Conservation (phyloP, 2,797 vertebrate species). For the Oceanodroma leucorhoa region DNA sequence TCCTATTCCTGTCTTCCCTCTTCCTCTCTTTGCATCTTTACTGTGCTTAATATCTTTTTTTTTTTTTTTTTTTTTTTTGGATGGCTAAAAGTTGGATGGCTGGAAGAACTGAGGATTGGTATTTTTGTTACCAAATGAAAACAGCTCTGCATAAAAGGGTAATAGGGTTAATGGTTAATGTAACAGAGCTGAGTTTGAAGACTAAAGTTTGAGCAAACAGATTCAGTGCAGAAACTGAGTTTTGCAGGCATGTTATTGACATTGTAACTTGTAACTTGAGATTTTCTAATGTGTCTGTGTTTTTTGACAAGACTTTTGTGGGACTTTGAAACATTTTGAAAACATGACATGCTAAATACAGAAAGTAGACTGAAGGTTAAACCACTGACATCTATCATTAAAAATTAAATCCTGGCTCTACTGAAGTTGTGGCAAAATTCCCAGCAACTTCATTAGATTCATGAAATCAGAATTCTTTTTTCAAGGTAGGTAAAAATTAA, state of each 20-base stretch:
- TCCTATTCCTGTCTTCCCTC: neutral
- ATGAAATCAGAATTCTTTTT: neutral
- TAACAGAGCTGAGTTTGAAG: neutral
- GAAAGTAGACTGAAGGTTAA: neutral
- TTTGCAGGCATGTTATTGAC: neutral
- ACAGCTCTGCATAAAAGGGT: neutral
- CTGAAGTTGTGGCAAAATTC: neutral
- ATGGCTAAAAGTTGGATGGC: neutral
- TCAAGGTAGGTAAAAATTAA: neutral
- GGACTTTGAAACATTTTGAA: neutral
- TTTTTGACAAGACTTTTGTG: neutral
- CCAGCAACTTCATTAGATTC: neutral
- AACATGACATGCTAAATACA: neutral
- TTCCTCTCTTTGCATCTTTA: neutral
- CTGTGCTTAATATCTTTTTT: neutral
- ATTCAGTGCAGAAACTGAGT: neutral
- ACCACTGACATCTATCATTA: neutral
- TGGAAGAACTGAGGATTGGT: neutral
- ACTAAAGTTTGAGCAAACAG: neutral
- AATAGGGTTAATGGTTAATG: neutral
- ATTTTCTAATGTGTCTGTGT: neutral
- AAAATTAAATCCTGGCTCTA: neutral
- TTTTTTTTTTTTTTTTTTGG: neutral
- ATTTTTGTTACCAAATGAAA: neutral
- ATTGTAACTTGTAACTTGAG: neutral